phyloP scores from a whole-genome alignment of 2,888 invertebrate species.

The Anticlea derivata region DNA sequence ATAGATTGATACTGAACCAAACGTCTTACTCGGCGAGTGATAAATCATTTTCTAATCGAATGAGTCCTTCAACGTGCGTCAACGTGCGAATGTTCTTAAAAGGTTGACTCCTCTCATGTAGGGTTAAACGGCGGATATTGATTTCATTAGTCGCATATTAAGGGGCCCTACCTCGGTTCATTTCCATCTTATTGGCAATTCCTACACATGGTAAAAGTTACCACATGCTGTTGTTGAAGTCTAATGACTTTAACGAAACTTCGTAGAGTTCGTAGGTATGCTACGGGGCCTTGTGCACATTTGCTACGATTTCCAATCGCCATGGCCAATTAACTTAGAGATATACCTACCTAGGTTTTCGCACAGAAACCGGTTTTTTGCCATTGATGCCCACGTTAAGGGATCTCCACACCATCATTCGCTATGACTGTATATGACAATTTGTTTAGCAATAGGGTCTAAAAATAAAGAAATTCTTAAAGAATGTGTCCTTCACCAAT shows the following conservation, averaged over 20 bases:
- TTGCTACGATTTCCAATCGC: too few species aligned
- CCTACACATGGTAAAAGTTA: background rate
- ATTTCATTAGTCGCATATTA: background rate
- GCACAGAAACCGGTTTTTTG: too few species aligned
- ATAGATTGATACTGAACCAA: constrained; percentile 17
- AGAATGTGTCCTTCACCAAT: constrained; percentile 11
- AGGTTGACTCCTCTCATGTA: constrained; percentile 2
- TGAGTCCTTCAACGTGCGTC: constrained; percentile 7
- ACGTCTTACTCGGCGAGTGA: constrained; percentile 13
- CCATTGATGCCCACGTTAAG: too few species aligned
- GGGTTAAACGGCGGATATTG: constrained; percentile 2
- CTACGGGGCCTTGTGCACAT: too few species aligned
- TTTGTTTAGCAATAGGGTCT: too few species aligned
- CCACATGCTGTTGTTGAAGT: too few species aligned
- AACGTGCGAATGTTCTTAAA: constrained; percentile 10
- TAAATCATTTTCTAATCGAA: constrained; percentile 17
- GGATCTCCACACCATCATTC: too few species aligned
- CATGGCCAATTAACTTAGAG: too few species aligned
- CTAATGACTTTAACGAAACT: too few species aligned
- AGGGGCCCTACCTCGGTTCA: background rate
- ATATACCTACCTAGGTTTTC: too few species aligned
- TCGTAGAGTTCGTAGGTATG: too few species aligned
- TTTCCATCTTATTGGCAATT: background rate
- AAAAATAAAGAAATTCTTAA: background rate
- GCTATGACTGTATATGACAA: too few species aligned